Percentiles rank a stretch among this genome's conserved stretches.
phyloP scores from a whole-genome alignment of 2,888 invertebrate species.

The Dynastes tityus region DNA sequence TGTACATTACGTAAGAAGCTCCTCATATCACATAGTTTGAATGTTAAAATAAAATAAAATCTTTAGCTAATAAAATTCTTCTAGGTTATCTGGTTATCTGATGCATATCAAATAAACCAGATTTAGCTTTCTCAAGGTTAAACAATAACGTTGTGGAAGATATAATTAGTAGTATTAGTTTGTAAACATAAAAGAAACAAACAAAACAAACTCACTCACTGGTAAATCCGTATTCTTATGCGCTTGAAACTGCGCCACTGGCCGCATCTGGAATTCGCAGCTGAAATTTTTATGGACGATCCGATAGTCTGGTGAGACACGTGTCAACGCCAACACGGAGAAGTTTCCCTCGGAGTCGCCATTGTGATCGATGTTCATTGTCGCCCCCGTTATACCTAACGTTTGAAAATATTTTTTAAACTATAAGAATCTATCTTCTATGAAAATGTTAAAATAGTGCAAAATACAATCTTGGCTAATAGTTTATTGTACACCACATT shows the following conservation, averaged over 20 bases:
- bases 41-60: no score
- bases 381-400: constrained; percentile 93
- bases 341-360: constrained; percentile 99
- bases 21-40: no score
- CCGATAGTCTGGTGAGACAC: constrained; percentile 60
- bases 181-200: no score
- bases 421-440: no score
- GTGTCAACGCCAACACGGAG: constrained; percentile 89
- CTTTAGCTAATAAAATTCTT: no score
- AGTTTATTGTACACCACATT: no score
- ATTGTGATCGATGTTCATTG: constrained; percentile 90
- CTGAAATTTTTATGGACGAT: constrained; percentile 75
- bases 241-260: constrained; percentile 85
- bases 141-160: constrained; percentile 1
- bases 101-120: no score
- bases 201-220: constrained; percentile 77
- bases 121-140: not conserved
- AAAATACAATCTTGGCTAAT: no score
- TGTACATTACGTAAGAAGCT: no score
- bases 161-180: not conserved
- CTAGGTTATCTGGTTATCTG: no score
- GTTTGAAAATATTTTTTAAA: constrained; percentile 18
- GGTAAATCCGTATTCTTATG: constrained; percentile 76
- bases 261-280: constrained; percentile 86
- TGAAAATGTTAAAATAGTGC: no score